Conservation (phyloP, 2,888 invertebrate genomes). For the Hypena proboscidalis region DNA sequence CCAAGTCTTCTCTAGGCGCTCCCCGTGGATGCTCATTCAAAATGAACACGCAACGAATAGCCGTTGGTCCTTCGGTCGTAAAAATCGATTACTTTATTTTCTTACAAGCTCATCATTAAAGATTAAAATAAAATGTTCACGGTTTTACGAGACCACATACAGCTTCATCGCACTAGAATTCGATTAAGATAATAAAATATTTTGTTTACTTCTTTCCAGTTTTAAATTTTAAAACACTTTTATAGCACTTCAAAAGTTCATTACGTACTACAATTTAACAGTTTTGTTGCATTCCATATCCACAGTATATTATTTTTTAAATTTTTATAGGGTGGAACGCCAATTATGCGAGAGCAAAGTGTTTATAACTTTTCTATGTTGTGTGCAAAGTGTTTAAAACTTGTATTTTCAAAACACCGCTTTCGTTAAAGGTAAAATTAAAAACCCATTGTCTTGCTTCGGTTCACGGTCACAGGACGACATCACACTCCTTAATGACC, state of each 20-base stretch:
- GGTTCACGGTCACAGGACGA: conserved; percentile 59
- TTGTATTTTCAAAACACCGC: conserved; percentile 25
- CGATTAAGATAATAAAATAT: conserved; percentile 15
- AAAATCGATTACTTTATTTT: conserved; percentile 69
- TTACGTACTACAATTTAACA: conserved; percentile 13
- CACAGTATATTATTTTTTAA: too few relatives aligned
- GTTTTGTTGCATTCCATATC: too few relatives aligned
- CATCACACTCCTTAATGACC: conserved; percentile 67
- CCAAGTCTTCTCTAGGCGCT: conserved; percentile 41
- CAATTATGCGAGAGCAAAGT: too few relatives aligned
- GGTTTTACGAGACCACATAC: conserved; percentile 45
- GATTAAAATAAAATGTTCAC: conserved; percentile 45
- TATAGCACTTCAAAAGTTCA: background rate
- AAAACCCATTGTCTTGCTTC: conserved; percentile 45
- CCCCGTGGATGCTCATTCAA: conserved; percentile 46
- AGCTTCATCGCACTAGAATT: conserved; percentile 29
- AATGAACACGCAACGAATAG: conserved; percentile 41
- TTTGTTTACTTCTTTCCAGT: conserved; percentile 11
- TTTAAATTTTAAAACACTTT: too few relatives aligned
- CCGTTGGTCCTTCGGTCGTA: conserved; percentile 56
- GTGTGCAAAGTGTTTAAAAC: conserved; percentile 14
- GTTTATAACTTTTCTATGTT: conserved; percentile 11
- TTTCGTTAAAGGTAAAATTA: conserved; percentile 34
- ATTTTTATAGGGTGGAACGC: too few relatives aligned
- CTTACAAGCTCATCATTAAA: conserved; percentile 55